Conservation (phyloP, 2,888 invertebrate genomes). For the Harmothoe impar region DNA sequence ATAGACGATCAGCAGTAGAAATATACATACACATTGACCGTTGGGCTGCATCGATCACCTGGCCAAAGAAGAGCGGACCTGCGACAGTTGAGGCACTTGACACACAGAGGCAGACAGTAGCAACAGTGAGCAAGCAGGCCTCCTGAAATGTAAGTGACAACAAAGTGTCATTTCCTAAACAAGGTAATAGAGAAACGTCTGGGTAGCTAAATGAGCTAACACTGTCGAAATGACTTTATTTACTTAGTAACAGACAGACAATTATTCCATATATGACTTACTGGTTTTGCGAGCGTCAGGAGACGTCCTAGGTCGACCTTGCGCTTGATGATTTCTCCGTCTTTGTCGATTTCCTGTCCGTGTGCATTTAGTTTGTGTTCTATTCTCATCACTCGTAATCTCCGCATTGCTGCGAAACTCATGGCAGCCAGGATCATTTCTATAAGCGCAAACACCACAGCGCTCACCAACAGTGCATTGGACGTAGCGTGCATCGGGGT, state of each 20-base stretch:
- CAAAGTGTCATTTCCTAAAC: no score
- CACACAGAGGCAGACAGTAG: conserved; percentile 73
- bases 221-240: no score
- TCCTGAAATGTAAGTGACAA: conserved; percentile 70
- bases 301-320: conserved; percentile 75
- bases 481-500: conserved; percentile 77
- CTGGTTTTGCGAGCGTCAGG: conserved; percentile 78
- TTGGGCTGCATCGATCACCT: conserved; percentile 81
- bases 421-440: conserved; percentile 74
- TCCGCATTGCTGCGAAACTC: conserved; percentile 74
- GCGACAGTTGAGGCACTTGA: conserved; percentile 77
- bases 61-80: conserved; percentile 82
- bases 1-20: no score
- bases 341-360: conserved; percentile 78
- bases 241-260: no score
- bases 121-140: conserved; percentile 72
- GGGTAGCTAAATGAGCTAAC: no score
- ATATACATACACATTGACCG: conserved; percentile 78
- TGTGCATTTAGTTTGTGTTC: conserved; percentile 75
- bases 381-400: conserved; percentile 73
- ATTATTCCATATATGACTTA: conserved; percentile 74
- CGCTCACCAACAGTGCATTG: conserved; percentile 76
- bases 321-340: conserved; percentile 77
- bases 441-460: conserved; percentile 74
- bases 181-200: no score